Conservation (phyloP, 2,888 invertebrate species). For the Hemithea aestivaria region DNA sequence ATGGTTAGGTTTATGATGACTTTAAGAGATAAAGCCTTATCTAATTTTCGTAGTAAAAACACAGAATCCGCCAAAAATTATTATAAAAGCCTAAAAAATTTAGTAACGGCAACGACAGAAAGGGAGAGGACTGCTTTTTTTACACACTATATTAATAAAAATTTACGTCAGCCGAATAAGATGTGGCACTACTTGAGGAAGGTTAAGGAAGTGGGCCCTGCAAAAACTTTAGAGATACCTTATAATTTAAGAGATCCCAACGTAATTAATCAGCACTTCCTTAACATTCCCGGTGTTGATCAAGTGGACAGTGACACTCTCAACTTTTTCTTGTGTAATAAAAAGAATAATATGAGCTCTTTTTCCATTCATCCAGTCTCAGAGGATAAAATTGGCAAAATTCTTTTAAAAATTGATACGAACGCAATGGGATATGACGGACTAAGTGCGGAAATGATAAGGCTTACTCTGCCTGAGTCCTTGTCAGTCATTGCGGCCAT, state of each 20-base stretch:
- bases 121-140: slow-evolving; percentile 3
- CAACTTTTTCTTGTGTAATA: neutral
- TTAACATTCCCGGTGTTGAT: neutral
- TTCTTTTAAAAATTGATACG: neutral
- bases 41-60: neutral
- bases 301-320: slow-evolving; percentile 2
- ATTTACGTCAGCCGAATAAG: slow-evolving; percentile 1
- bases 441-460: neutral
- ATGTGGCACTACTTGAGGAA: slow-evolving; percentile 1
- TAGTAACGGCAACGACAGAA: neutral
- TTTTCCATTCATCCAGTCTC: neutral
- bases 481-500: neutral
- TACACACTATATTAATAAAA: slow-evolving; percentile 2
- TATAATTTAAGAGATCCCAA: neutral
- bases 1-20: slow-evolving; percentile 1
- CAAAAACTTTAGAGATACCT: neutral
- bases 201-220: too few species aligned
- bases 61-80: neutral
- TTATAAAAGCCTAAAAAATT: slow-evolving; percentile 3
- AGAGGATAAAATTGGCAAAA: neutral
- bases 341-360: neutral
- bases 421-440: neutral
- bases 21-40: neutral
- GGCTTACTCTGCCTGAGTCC: neutral
- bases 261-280: neutral